These are phyloP conservation scores for Lophius piscatorius DNA, from an alignment of 2,113 vertebrate species.

Conservation along the genomic window DNA sequence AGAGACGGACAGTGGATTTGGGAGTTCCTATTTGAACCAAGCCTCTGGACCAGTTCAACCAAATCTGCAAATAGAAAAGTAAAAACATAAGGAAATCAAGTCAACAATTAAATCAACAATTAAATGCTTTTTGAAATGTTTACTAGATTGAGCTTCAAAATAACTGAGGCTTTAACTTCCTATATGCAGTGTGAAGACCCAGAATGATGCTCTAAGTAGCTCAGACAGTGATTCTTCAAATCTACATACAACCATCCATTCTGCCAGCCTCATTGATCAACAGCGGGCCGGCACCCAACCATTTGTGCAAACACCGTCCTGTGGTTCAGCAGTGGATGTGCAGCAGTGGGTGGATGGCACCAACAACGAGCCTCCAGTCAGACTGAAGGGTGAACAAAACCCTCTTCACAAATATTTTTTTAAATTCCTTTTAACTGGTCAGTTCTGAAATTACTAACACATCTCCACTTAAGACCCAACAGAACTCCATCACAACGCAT, in stretches of 20 bases:
- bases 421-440: neutral
- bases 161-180: neutral
- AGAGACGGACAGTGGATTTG: conserved; percentile 75
- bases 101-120: neutral
- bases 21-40: conserved; percentile 68
- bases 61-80: conserved; percentile 63
- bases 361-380: conserved; percentile 39
- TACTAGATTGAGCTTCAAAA: neutral
- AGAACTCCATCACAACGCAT: conserved; percentile 39
- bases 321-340: conserved; percentile 36
- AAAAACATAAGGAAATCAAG: neutral
- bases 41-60: conserved; percentile 51
- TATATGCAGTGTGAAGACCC: conserved; percentile 30
- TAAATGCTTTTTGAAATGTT: neutral
- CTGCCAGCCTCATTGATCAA: conserved; percentile 35
- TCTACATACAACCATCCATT: conserved; percentile 54
- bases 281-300: conserved; percentile 16
- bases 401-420: neutral
- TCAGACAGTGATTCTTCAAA: conserved; percentile 72
- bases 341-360: conserved; percentile 65
- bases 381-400: conserved; percentile 31
- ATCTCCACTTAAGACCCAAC: conserved; percentile 2
- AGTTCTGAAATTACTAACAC: neutral
- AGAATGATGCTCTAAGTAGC: conserved; percentile 42
- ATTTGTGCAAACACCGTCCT: conserved; percentile 24